These are phyloP conservation scores for Abrostola tripartita DNA, from an alignment of 2,888 invertebrate species.

Conservation along the genomic window DNA sequence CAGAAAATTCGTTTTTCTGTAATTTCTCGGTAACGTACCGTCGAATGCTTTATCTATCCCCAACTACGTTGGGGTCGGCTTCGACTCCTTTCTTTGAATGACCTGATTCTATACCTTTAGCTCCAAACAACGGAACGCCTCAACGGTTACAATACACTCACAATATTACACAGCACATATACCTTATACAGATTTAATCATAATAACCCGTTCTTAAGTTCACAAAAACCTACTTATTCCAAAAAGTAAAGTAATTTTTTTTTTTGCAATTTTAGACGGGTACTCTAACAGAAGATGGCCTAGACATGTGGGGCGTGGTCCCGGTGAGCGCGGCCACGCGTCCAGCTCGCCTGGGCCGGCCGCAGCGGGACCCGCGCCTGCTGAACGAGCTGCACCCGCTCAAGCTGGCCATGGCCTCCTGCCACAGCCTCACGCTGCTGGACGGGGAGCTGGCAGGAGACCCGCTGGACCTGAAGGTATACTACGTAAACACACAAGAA, in stretches of 20 bases:
- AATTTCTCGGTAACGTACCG: too few relatives aligned
- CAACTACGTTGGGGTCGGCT: too few relatives aligned
- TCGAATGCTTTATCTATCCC: too few relatives aligned
- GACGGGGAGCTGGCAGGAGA: slow-evolving; percentile 96
- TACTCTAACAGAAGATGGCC: slow-evolving; percentile 98
- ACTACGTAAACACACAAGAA: background rate
- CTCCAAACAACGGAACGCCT: too few relatives aligned
- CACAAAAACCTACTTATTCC: too few relatives aligned
- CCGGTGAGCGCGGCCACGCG: slow-evolving; percentile 80
- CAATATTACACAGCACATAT: too few relatives aligned
- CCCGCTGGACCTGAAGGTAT: slow-evolving; percentile 96
- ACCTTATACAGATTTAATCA: background rate
- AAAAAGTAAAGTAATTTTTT: slow-evolving; percentile 1
- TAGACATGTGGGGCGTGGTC: slow-evolving; percentile 98
- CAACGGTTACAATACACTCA: too few relatives aligned
- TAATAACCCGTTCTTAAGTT: background rate
- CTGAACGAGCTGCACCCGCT: slow-evolving; percentile 88
- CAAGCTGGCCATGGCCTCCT: slow-evolving; percentile 94
- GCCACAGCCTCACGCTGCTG: slow-evolving; percentile 97
- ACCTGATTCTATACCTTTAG: too few relatives aligned
- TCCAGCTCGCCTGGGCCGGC: slow-evolving; percentile 73
- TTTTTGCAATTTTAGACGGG: slow-evolving; percentile 96
- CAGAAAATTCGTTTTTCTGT: too few relatives aligned
- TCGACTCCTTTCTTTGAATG: too few relatives aligned
- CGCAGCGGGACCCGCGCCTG: slow-evolving; percentile 81